Conservation (phyloP, 2,888 invertebrate species). For the Chalcis sispes region DNA sequence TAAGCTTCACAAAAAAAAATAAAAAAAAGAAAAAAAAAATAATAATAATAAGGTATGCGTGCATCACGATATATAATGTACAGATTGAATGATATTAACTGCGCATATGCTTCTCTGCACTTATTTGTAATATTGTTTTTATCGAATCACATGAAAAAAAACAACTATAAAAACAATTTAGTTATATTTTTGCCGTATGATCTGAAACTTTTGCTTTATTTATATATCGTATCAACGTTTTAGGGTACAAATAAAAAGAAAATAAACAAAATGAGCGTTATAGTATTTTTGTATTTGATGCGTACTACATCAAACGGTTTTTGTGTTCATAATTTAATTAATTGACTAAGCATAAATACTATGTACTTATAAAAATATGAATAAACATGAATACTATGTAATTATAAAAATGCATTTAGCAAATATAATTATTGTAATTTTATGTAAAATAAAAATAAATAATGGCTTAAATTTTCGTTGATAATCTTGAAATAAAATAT, state of each 20-base stretch:
- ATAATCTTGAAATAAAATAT: too few relatives aligned
- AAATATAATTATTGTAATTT: too few relatives aligned
- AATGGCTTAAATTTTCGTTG: neutral
- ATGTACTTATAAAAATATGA: too few relatives aligned
- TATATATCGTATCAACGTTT: neutral
- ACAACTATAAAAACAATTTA: neutral
- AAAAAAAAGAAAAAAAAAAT: conserved; percentile 16
- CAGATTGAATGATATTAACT: conserved; percentile 13
- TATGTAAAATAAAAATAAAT: neutral
- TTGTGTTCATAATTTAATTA: too few relatives aligned
- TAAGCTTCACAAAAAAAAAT: conserved; percentile 13
- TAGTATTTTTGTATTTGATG: conserved; percentile 22
- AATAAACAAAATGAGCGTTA: neutral
- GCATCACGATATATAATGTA: conserved; percentile 41
- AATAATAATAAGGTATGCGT: conserved; percentile 21
- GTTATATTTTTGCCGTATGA: neutral
- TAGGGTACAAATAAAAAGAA: neutral
- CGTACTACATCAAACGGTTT: conserved; percentile 1
- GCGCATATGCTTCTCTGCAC: conserved; percentile 3
- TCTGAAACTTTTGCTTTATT: neutral
- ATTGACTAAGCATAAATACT: too few relatives aligned
- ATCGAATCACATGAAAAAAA: neutral
- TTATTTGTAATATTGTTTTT: neutral
- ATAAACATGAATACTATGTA: too few relatives aligned
- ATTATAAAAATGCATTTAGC: too few relatives aligned